Conservation (phyloP, 2,888 invertebrate species). For the Heteromurus nitidus region DNA sequence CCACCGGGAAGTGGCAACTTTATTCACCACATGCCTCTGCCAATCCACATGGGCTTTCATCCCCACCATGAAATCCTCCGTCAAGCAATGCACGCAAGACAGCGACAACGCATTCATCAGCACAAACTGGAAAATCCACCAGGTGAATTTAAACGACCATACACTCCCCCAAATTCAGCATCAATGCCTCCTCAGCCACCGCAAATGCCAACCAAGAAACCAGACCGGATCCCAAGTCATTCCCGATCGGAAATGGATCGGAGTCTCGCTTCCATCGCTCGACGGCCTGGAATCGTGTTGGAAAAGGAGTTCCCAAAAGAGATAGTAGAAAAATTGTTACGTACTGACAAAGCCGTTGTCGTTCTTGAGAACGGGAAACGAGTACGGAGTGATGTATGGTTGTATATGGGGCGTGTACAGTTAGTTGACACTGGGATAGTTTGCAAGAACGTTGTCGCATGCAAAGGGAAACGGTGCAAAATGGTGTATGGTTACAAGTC, state of each 20-base stretch:
- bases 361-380: slow-evolving; percentile 68
- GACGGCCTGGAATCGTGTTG: slow-evolving; percentile 5
- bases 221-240: background rate
- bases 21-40: background rate
- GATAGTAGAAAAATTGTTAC: slow-evolving; percentile 61
- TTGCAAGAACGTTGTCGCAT: slow-evolving; percentile 69
- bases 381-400: slow-evolving; percentile 71
- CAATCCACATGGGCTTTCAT: slow-evolving; percentile 2
- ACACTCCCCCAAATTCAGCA: background rate
- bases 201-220: background rate
- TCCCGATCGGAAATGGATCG: background rate
- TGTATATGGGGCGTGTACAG: slow-evolving; percentile 69
- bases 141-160: too few species aligned
- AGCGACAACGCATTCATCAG: too few species aligned
- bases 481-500: slow-evolving; percentile 68
- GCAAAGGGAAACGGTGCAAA: slow-evolving; percentile 65
- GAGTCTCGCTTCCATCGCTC: too few species aligned
- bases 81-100: background rate
- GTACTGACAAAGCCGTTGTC: slow-evolving; percentile 56
- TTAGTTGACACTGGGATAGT: slow-evolving; percentile 51
- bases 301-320: slow-evolving; percentile 65
- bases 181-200: background rate
- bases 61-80: slow-evolving; percentile 1
- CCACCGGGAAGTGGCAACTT: background rate
- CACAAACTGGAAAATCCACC: too few species aligned